Percentiles rank a stretch among this genome's conserved stretches.
These are phyloP conservation scores for Callaeas wilsoni DNA, from an alignment of 2,113 vertebrate genomes.

Conservation along the genomic window DNA sequence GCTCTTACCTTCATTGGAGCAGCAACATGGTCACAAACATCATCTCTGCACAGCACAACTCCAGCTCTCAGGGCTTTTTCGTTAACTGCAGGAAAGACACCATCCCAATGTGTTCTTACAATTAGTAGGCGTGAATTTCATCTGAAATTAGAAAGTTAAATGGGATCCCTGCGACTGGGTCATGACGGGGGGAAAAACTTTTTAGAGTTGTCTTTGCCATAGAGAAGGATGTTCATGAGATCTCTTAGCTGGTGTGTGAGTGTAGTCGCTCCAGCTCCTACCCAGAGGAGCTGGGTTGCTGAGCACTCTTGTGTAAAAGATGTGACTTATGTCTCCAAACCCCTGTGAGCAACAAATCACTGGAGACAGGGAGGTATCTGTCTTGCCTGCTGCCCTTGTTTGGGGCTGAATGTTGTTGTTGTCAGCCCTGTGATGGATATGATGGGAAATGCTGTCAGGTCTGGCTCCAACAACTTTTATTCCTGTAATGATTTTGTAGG, in stretches of 20 bases:
- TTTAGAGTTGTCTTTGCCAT: neutral
- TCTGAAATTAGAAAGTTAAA: neutral
- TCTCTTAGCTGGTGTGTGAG: rapidly evolving
- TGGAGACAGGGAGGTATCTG: neutral
- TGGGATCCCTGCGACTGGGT: neutral
- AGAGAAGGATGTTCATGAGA: neutral
- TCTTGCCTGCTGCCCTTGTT: neutral
- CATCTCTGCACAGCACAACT: neutral
- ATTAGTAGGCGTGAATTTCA: neutral
- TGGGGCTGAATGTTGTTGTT: neutral
- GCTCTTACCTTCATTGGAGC: neutral
- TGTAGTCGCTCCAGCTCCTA: rapidly evolving
- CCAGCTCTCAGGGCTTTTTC: neutral
- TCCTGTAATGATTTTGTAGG: neutral
- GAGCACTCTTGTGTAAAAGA: neutral
- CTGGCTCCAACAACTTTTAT: neutral
- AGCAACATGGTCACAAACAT: neutral
- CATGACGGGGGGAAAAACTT: rapidly evolving
- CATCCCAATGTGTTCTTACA: neutral
- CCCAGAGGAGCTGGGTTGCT: neutral
- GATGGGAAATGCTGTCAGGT: neutral
- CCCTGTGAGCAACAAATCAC: neutral
- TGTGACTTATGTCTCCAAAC: neutral
- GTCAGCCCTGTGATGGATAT: neutral
- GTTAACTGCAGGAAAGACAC: neutral